Evolutionary conservation across 2,113 vertebrate genomes (phyloP).

Genomic region (Perca flavescens): DNA sequence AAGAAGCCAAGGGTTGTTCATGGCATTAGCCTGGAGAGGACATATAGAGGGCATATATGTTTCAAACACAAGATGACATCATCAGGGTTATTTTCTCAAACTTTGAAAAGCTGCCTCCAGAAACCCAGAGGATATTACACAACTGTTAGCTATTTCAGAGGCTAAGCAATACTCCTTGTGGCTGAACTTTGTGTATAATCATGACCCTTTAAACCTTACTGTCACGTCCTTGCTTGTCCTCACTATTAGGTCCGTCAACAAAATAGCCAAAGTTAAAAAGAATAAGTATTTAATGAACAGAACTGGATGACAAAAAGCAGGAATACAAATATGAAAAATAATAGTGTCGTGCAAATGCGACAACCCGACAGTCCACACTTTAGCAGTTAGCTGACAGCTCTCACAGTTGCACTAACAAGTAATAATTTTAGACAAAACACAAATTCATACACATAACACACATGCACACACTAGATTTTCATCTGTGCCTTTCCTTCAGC

Average conservation of each 20-base stretch:
- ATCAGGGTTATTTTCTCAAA: not conserved
- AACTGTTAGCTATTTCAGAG: not conserved
- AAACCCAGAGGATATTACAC: not conserved
- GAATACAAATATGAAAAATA: no score
- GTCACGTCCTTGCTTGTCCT: no score
- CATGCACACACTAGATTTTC: conserved; percentile 16
- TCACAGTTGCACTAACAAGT: not conserved
- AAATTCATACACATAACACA: not conserved
- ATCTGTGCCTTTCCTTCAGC: conserved; percentile 29
- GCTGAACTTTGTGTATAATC: not conserved
- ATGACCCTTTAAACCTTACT: not conserved
- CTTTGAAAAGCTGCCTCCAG: not conserved
- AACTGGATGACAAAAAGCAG: no score
- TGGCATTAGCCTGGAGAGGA: conserved; percentile 29
- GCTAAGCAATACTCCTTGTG: not conserved
- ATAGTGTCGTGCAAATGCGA: no score
- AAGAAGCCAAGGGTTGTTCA: conserved; percentile 17
- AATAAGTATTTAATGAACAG: no score
- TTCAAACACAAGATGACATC: not conserved
- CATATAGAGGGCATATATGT: conserved; percentile 3
- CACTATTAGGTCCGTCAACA: no score
- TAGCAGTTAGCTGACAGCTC: no score
- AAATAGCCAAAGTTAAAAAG: no score
- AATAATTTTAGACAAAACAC: not conserved
- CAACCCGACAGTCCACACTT: no score